These are phyloP conservation scores for Fundulus diaphanus DNA, from an alignment of 2,797 vertebrate species.

Conservation along the genomic window DNA sequence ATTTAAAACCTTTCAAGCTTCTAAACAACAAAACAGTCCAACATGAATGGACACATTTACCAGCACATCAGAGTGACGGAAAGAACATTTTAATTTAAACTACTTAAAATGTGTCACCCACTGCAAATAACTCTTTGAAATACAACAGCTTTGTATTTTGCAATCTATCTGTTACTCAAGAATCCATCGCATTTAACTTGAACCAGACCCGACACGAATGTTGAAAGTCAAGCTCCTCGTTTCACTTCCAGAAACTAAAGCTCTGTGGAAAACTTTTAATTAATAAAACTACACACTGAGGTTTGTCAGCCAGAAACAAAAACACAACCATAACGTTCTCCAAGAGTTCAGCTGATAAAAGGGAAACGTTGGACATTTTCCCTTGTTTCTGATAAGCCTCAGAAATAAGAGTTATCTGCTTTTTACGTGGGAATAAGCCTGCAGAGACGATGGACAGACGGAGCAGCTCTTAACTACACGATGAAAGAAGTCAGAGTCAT, in stretches of 20 bases:
- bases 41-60: not conserved
- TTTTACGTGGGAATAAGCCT: slow-evolving; percentile 38
- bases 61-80: not conserved
- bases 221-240: not conserved
- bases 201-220: not conserved
- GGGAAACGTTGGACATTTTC: not conserved
- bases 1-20: not conserved
- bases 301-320: not conserved
- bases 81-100: not conserved
- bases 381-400: slow-evolving; percentile 5
- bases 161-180: not conserved
- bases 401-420: not conserved
- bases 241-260: not conserved
- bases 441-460: slow-evolving; percentile 18
- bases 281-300: not conserved
- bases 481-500: slow-evolving; percentile 27
- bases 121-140: not conserved
- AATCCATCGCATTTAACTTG: not conserved
- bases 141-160: not conserved
- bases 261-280: too few species aligned
- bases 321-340: slow-evolving; percentile 27
- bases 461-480: slow-evolving; percentile 13
- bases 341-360: slow-evolving; percentile 43
- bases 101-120: not conserved
- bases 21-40: not conserved